Evolutionary conservation across 2,797 vertebrate species (phyloP).

Genomic region (Eidolon dupreanum): DNA sequence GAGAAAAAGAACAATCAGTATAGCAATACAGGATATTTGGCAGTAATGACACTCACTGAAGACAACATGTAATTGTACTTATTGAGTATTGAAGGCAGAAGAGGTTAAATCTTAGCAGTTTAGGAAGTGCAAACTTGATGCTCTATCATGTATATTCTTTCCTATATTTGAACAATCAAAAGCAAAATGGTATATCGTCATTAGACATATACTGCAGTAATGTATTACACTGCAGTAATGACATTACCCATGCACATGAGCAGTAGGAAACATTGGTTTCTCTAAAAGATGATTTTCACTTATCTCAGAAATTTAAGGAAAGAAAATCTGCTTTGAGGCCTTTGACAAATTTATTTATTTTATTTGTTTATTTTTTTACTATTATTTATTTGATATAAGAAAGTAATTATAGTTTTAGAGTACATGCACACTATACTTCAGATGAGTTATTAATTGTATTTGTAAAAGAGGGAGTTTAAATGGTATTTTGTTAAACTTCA

Average conservation of each 20-base stretch:
- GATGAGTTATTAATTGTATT: neutral
- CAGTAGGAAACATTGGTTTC: constrained; percentile 31
- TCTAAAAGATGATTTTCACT: neutral
- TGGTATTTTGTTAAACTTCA: neutral
- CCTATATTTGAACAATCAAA: constrained; percentile 71
- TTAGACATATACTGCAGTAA: constrained; percentile 57
- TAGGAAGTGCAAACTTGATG: constrained; percentile 46
- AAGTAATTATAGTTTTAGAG: neutral
- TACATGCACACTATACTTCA: neutral
- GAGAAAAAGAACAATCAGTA: neutral
- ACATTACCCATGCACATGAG: constrained; percentile 38
- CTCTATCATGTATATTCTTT: constrained; percentile 48
- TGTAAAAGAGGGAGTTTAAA: neutral
- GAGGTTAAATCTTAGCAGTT: neutral
- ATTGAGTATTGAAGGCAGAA: neutral
- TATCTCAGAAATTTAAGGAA: neutral
- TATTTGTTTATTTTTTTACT: neutral
- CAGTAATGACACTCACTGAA: neutral
- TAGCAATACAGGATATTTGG: neutral
- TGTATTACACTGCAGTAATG: constrained; percentile 63
- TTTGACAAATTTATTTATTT: neutral
- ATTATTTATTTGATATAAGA: neutral
- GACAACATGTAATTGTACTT: neutral
- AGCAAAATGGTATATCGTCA: constrained; percentile 68
- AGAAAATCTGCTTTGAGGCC: neutral